phyloP scores from a whole-genome alignment of 2,888 invertebrate genomes.

The Luffia ferchaultella region DNA sequence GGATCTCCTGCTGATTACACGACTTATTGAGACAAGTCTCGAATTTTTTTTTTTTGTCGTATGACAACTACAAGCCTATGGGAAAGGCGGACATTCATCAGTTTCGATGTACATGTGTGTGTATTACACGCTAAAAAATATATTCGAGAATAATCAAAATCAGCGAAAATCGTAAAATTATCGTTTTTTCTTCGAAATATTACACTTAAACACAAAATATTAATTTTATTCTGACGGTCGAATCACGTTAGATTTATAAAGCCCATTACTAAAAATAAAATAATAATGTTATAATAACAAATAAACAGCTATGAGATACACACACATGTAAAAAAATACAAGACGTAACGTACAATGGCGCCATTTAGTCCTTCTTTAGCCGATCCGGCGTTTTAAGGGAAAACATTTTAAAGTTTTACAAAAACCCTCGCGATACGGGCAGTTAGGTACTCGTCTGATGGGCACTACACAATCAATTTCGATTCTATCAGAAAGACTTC shows the following conservation, averaged over 20 bases:
- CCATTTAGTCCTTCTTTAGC: not conserved
- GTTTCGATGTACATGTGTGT: not conserved
- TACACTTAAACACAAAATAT: too few species aligned
- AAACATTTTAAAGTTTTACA: not conserved
- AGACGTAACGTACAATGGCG: not conserved
- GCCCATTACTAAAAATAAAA: too few species aligned
- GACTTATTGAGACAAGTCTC: constrained; percentile 50
- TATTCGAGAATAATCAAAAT: not conserved
- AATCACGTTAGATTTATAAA: too few species aligned
- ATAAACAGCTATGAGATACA: too few species aligned
- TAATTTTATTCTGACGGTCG: too few species aligned
- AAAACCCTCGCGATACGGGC: not conserved
- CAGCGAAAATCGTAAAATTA: too few species aligned
- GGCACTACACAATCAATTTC: not conserved
- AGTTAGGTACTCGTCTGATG: not conserved
- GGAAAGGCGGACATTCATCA: constrained; percentile 46
- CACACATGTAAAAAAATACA: not conserved
- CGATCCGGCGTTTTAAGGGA: not conserved
- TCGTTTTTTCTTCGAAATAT: too few species aligned
- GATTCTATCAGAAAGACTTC: constrained; percentile 2
- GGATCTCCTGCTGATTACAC: constrained; percentile 57
- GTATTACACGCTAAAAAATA: not conserved
- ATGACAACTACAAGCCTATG: constrained; percentile 52
- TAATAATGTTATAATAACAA: too few species aligned
- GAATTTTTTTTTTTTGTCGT: constrained; percentile 38